phyloP scores from a whole-genome alignment of 1,140 invertebrate genomes.

The Pararge aegeria region DNA sequence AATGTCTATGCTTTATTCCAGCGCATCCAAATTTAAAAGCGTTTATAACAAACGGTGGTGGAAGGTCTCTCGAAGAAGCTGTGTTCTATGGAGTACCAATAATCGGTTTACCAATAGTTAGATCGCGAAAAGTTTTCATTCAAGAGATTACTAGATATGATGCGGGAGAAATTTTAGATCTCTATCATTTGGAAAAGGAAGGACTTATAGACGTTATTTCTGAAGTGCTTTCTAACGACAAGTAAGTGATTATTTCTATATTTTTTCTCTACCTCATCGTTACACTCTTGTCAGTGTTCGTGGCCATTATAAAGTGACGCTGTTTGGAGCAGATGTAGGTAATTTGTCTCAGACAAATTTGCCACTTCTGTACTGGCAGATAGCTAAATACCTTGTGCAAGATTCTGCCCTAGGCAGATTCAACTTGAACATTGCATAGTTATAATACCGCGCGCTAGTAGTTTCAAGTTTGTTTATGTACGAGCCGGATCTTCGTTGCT shows the following conservation, averaged over 20 bases:
- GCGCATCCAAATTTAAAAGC: slow-evolving; percentile 84
- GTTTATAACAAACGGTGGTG: slow-evolving; percentile 87
- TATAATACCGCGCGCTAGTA: no score
- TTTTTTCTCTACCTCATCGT: background rate
- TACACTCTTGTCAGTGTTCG: no score
- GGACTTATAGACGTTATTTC: slow-evolving; percentile 42
- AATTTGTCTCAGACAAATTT: no score
- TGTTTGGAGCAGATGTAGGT: no score
- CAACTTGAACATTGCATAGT: no score
- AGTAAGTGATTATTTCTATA: slow-evolving; percentile 35
- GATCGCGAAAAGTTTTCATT: slow-evolving; percentile 61
- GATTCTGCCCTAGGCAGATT: no score
- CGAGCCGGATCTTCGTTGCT: no score
- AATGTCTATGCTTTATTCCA: slow-evolving; percentile 27
- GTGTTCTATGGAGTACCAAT: slow-evolving; percentile 86
- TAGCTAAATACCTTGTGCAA: no score
- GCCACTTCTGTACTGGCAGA: no score
- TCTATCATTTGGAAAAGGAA: slow-evolving; percentile 60
- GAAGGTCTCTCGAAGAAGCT: slow-evolving; percentile 85
- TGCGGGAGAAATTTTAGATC: slow-evolving; percentile 60
- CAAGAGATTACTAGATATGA: slow-evolving; percentile 54
- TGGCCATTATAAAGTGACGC: no score
- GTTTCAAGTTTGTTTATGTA: no score
- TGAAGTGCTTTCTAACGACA: slow-evolving; percentile 43
- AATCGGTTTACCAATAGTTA: slow-evolving; percentile 84